Conservation (phyloP, 1,140 invertebrate genomes). For the Bombus pascuorum region DNA sequence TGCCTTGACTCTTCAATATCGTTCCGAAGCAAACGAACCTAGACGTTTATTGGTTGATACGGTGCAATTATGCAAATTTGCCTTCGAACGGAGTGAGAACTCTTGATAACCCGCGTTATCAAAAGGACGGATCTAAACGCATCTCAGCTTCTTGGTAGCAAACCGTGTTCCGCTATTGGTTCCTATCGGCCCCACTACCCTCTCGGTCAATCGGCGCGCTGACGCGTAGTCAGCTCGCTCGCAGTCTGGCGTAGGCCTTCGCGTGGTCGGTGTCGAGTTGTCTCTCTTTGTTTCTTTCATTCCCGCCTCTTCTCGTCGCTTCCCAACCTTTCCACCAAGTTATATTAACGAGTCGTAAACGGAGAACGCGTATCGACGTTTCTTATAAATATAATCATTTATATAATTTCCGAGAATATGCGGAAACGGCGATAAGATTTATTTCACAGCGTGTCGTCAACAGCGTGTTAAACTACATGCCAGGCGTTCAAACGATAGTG, state of each 20-base stretch:
- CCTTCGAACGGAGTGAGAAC: not conserved
- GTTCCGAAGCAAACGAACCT: too few relatives aligned
- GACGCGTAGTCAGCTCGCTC: slow-evolving; percentile 19
- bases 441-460: too few relatives aligned
- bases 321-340: fast-evolving
- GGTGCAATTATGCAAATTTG: not conserved
- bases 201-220: slow-evolving; percentile 37
- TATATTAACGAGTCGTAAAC: too few relatives aligned
- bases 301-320: not conserved
- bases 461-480: too few relatives aligned
- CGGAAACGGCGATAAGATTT: too few relatives aligned
- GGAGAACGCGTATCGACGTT: too few relatives aligned
- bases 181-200: slow-evolving; percentile 41
- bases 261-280: slow-evolving; percentile 15
- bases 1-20: not conserved
- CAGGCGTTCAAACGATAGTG: too few relatives aligned
- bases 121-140: slow-evolving; percentile 14
- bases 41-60: not conserved
- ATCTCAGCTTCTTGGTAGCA: slow-evolving; percentile 1
- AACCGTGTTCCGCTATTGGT: slow-evolving; percentile 44
- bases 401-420: too few relatives aligned
- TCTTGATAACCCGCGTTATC: slow-evolving; percentile 15
- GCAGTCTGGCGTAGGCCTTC: slow-evolving; percentile 61
- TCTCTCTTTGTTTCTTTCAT: not conserved
- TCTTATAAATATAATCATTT: too few relatives aligned